These are phyloP conservation scores for Leptinotarsa tumamoca DNA, from an alignment of 2,888 invertebrate genomes.

Conservation along the genomic window DNA sequence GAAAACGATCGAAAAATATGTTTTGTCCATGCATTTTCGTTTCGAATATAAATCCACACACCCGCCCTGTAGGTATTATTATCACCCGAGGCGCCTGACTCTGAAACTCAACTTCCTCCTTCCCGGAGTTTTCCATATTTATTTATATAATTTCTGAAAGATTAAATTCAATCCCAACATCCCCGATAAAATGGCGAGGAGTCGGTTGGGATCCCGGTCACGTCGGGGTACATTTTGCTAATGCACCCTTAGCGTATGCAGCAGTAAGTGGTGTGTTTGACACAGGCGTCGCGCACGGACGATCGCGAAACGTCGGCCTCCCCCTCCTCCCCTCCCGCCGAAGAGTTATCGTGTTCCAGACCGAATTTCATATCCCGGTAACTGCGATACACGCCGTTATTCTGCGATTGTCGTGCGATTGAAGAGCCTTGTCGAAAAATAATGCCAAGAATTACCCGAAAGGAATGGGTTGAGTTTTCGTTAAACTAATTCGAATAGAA, in stretches of 20 bases:
- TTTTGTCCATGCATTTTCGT: too few species aligned
- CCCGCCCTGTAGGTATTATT: background rate
- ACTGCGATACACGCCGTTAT: slow-evolving; percentile 31
- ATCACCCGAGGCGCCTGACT: background rate
- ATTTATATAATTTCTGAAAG: slow-evolving; percentile 17
- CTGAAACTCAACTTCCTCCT: background rate
- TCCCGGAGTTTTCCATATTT: slow-evolving; percentile 10
- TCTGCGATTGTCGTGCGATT: slow-evolving; percentile 36
- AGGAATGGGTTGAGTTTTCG: background rate
- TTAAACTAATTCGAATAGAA: background rate
- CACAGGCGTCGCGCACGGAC: slow-evolving; percentile 61
- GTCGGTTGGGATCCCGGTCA: slow-evolving; percentile 48
- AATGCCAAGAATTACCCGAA: background rate
- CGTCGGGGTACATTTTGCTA: slow-evolving; percentile 62
- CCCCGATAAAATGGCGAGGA: slow-evolving; percentile 17
- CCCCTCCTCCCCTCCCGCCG: slow-evolving; percentile 31
- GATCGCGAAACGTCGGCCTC: slow-evolving; percentile 37
- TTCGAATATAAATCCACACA: too few species aligned
- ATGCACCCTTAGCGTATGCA: slow-evolving; percentile 64
- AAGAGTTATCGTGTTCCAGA: slow-evolving; percentile 48
- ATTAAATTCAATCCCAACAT: slow-evolving; percentile 25
- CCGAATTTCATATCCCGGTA: slow-evolving; percentile 44
- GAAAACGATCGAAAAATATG: too few species aligned
- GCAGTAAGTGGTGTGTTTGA: slow-evolving; percentile 66
- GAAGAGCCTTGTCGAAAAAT: slow-evolving; percentile 24